Percentiles rank a stretch among this genome's conserved stretches.
Conservation (phyloP, 2,888 invertebrate genomes). For the Tetragonisca angustula region DNA sequence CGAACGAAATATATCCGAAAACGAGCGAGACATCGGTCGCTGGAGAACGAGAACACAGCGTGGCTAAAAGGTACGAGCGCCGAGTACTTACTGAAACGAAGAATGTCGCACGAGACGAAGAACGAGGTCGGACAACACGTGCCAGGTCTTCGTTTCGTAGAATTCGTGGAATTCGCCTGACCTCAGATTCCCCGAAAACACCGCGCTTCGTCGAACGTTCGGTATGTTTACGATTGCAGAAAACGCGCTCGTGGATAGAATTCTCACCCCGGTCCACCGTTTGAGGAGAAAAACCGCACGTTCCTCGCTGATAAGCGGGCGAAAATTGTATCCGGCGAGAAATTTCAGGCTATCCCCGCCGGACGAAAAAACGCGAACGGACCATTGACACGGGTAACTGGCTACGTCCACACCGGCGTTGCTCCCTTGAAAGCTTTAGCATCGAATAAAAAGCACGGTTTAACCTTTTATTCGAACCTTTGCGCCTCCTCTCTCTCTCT, state of each 20-base stretch:
- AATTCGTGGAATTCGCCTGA: conserved; percentile 43
- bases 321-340: conserved; percentile 33
- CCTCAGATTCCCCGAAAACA: conserved; percentile 39
- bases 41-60: conserved; percentile 25
- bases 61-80: not conserved
- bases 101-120: conserved; percentile 40
- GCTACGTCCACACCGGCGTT: not conserved
- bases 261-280: not conserved
- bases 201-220: conserved; percentile 41
- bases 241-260: conserved; percentile 43
- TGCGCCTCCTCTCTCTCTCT: not conserved
- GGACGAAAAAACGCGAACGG: not conserved
- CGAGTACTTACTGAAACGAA: conserved; percentile 21
- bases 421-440: conserved; percentile 4
- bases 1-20: no score
- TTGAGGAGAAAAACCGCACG: conserved; percentile 14
- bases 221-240: conserved; percentile 54
- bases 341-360: conserved; percentile 5
- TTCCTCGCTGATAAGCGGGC: conserved; percentile 36
- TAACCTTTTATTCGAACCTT: conserved; percentile 21
- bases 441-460: conserved; percentile 19
- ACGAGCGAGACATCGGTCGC: conserved; percentile 9
- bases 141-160: conserved; percentile 34
- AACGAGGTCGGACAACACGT: conserved; percentile 39
- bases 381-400: conserved; percentile 18